phyloP scores from a whole-genome alignment of 2,888 invertebrate genomes.

The Gymnosoma rotundatum region DNA sequence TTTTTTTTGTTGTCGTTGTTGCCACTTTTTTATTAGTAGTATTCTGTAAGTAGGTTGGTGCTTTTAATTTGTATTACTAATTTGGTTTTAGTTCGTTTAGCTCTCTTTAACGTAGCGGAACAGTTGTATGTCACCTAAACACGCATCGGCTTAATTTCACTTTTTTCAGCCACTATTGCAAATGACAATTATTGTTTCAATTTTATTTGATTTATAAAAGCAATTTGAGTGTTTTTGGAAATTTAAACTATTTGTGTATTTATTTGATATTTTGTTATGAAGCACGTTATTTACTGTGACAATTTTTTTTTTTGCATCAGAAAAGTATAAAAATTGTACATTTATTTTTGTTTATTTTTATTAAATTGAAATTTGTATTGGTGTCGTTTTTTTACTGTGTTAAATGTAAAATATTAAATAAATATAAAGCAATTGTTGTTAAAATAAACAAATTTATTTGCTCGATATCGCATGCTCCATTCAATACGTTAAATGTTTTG shows the following conservation, averaged over 20 bases:
- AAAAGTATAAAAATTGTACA: too few species aligned
- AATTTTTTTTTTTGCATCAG: too few species aligned
- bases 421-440: background rate
- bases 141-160: conserved; percentile 25
- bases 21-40: conserved; percentile 42
- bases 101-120: conserved; percentile 62
- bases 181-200: conserved; percentile 1
- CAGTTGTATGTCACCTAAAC: conserved; percentile 5
- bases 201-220: conserved; percentile 25
- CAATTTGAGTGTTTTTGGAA: conserved; percentile 22
- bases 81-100: conserved; percentile 60
- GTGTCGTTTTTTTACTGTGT: background rate
- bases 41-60: conserved; percentile 61
- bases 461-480: background rate
- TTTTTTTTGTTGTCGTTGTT: background rate
- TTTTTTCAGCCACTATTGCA: conserved; percentile 11
- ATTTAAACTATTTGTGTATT: conserved; percentile 37
- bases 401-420: background rate
- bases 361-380: too few species aligned
- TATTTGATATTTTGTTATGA: conserved; percentile 2
- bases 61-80: conserved; percentile 37
- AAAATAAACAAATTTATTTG: background rate
- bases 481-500: background rate
- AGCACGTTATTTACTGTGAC: too few species aligned
- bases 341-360: too few species aligned